Evolutionary conservation across 2,888 invertebrate species (phyloP).

Genomic region (Drosophila stalkeri): DNA sequence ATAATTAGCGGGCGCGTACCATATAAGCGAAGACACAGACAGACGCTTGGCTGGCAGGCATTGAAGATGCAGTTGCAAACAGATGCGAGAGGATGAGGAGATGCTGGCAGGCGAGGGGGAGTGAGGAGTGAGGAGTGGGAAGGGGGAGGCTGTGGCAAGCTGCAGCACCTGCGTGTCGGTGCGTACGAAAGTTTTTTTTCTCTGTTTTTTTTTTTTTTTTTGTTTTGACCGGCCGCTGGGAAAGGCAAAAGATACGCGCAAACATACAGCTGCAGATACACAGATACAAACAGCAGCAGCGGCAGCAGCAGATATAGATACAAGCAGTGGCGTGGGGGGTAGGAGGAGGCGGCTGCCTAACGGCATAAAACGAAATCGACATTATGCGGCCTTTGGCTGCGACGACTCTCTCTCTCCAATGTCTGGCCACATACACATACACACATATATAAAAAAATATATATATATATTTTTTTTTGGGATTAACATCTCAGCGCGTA

Average conservation of each 20-base stretch:
- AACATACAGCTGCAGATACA: slow-evolving; percentile 27
- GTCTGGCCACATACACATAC: slow-evolving; percentile 21
- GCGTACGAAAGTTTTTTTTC: slow-evolving; percentile 71
- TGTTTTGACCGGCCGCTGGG: slow-evolving; percentile 55
- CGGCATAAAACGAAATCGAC: slow-evolving; percentile 80
- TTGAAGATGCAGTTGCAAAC: slow-evolving; percentile 8
- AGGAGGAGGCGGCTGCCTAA: slow-evolving; percentile 52
- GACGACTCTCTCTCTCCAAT: slow-evolving; percentile 61
- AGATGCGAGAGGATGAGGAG: background rate
- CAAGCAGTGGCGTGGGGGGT: slow-evolving; percentile 7
- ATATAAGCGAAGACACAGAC: slow-evolving; percentile 73
- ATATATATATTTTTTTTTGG: slow-evolving; percentile 29
- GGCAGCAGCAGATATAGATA: slow-evolving; percentile 23
- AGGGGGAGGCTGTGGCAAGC: slow-evolving; percentile 20
- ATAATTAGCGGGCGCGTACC: slow-evolving; percentile 84
- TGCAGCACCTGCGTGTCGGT: slow-evolving; percentile 75
- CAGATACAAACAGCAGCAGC: slow-evolving; percentile 8
- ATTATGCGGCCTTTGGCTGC: slow-evolving; percentile 56
- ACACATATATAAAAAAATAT: background rate
- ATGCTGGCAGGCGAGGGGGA: background rate
- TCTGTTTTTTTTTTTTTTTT: slow-evolving; percentile 33
- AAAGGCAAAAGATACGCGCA: slow-evolving; percentile 61
- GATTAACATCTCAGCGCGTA: slow-evolving; percentile 80
- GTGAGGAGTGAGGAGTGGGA: slow-evolving; percentile 9
- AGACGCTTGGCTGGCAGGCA: slow-evolving; percentile 24